Evolutionary conservation across 2,113 vertebrate genomes (phyloP).

Genomic region (Galemys pyrenaicus): DNA sequence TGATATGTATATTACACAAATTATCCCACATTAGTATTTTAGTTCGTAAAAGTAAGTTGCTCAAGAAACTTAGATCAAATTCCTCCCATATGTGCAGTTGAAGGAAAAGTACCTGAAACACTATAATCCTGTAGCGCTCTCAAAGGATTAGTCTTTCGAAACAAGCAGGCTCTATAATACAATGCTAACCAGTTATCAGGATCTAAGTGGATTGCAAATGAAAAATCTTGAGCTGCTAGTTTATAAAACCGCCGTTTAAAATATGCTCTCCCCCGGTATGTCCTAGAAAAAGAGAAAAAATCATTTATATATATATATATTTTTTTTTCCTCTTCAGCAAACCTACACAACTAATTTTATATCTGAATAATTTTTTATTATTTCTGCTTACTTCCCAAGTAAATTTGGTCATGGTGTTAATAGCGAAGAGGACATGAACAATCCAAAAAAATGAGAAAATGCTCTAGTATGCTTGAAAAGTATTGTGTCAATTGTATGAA

Average conservation of each 20-base stretch:
- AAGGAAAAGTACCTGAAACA: constrained; percentile 84
- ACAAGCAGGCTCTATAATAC: constrained; percentile 86
- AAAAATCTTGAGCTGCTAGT: constrained; percentile 84
- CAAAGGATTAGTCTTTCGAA: constrained; percentile 80
- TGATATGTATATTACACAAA: neutral
- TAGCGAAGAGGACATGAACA: neutral
- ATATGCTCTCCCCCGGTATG: constrained; percentile 85
- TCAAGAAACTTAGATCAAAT: neutral
- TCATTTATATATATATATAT: too few species aligned
- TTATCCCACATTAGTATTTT: neutral
- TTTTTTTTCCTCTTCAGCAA: constrained; percentile 3
- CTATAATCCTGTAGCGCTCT: constrained; percentile 87
- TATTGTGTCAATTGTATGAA: neutral
- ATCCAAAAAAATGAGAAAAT: neutral
- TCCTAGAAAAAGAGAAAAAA: constrained; percentile 77
- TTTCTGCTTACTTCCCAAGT: neutral
- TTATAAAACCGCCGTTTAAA: constrained; percentile 77
- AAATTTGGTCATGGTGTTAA: neutral
- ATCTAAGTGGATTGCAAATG: constrained; percentile 84
- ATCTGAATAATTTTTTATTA: too few species aligned
- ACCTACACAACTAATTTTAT: neutral
- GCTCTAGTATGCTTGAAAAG: neutral
- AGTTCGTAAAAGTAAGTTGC: neutral
- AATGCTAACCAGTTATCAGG: constrained; percentile 87
- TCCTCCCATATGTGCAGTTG: neutral